Percentiles rank a stretch among this genome's conserved stretches.
Evolutionary conservation across 2,888 invertebrate genomes (phyloP).

Genomic region (Notodonta ziczac): DNA sequence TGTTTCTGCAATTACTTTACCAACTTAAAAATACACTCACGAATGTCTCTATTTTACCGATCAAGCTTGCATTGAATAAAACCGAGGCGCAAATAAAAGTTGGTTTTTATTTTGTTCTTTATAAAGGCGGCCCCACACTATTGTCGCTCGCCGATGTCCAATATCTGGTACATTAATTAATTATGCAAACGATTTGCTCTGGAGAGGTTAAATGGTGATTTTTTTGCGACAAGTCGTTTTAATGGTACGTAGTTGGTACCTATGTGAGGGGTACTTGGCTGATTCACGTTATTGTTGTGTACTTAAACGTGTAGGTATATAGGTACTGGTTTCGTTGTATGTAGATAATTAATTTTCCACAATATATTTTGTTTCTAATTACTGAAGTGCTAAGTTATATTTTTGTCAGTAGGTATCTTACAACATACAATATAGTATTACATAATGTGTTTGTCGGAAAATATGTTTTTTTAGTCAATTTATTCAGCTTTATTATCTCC

Average conservation of each 20-base stretch:
- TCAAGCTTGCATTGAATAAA: conserved; percentile 10
- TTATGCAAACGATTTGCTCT: conserved; percentile 68
- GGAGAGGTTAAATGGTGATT: conserved; percentile 51
- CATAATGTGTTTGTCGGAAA: no score
- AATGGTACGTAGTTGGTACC: conserved; percentile 56
- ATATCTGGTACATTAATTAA: conserved; percentile 65
- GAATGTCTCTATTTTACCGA: not conserved
- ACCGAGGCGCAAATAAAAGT: conserved; percentile 15
- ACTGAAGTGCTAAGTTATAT: no score
- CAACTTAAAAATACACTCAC: not conserved
- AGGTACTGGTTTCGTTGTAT: no score
- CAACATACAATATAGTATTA: no score
- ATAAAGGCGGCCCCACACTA: conserved; percentile 36
- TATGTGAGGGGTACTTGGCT: conserved; percentile 51
- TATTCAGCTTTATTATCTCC: no score
- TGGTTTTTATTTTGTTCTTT: conserved; percentile 25
- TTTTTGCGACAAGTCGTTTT: conserved; percentile 53
- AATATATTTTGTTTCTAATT: no score
- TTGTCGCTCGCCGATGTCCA: conserved; percentile 52
- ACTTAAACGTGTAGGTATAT: not conserved
- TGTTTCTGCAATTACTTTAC: no score
- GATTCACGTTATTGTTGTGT: conserved; percentile 20
- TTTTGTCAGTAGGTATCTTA: no score
- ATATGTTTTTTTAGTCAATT: no score
- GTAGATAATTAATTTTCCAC: no score